These are phyloP conservation scores for Nephrocerus scutellatus DNA, from an alignment of 2,888 invertebrate genomes.

Conservation along the genomic window DNA sequence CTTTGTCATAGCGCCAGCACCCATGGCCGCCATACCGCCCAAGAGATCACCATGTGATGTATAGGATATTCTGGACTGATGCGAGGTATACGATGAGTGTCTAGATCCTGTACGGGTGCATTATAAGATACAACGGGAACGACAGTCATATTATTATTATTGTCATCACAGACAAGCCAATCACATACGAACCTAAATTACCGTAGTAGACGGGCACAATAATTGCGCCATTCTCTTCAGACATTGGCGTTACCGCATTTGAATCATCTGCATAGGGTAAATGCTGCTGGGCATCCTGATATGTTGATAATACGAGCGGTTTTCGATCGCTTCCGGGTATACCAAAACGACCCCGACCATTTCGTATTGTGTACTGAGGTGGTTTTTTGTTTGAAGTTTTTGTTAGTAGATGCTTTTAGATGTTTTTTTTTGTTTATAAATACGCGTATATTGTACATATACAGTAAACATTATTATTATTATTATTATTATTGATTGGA, in stretches of 20 bases:
- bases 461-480: slow-evolving; percentile 7
- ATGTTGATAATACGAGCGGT: slow-evolving; percentile 88
- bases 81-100: slow-evolving; percentile 92
- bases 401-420: slow-evolving; percentile 31
- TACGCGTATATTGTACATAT: slow-evolving; percentile 10
- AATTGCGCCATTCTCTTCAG: slow-evolving; percentile 93
- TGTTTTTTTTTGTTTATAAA: slow-evolving; percentile 7
- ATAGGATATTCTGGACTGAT: slow-evolving; percentile 87
- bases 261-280: slow-evolving; percentile 97
- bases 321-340: slow-evolving; percentile 83
- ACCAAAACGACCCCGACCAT: slow-evolving; percentile 68
- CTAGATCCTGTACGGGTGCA: slow-evolving; percentile 60
- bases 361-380: slow-evolving; percentile 71
- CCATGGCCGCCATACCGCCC: slow-evolving; percentile 58
- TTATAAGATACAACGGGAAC: too few relatives aligned
- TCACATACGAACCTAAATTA: slow-evolving; percentile 78
- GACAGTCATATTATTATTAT: too few relatives aligned
- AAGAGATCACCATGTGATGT: slow-evolving; percentile 89
- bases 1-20: slow-evolving; percentile 58
- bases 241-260: slow-evolving; percentile 95
- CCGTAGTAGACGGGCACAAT: slow-evolving; percentile 86
- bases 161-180: too few relatives aligned
- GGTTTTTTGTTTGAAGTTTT: slow-evolving; percentile 27
- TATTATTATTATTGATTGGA: too few relatives aligned
- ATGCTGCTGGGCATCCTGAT: slow-evolving; percentile 90